Evolutionary conservation across 1,140 invertebrate genomes (phyloP).

Genomic region (Scaptomyza pallida): DNA sequence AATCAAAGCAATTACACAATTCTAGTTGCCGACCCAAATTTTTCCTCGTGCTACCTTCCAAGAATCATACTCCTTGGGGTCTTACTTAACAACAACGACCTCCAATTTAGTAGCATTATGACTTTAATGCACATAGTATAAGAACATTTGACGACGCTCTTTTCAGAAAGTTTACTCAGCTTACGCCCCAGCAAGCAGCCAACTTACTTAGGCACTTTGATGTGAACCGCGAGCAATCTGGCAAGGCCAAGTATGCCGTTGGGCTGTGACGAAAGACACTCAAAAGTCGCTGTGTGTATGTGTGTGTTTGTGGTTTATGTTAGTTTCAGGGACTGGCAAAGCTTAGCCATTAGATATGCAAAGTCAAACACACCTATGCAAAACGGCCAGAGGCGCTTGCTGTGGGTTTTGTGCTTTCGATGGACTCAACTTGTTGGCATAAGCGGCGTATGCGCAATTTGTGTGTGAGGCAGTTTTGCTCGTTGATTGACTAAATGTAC

Average conservation of each 20-base stretch:
- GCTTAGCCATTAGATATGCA: slow-evolving; percentile 62
- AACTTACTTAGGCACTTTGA: slow-evolving; percentile 33
- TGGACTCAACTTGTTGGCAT: slow-evolving; percentile 38
- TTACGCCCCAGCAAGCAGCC: slow-evolving; percentile 21
- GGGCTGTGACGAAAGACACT: not conserved
- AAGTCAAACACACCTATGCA: slow-evolving; percentile 61
- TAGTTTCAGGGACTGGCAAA: slow-evolving; percentile 9
- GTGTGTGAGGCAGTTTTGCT: slow-evolving; percentile 54
- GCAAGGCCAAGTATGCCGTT: slow-evolving; percentile 40
- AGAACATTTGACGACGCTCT: slow-evolving; percentile 1
- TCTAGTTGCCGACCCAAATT: not conserved
- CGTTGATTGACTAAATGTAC: slow-evolving; percentile 65
- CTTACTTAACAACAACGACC: slow-evolving; percentile 23
- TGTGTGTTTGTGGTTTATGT: slow-evolving; percentile 2
- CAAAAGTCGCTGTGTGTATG: slow-evolving; percentile 15
- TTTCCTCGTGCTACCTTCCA: not conserved
- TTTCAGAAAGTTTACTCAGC: slow-evolving; percentile 35
- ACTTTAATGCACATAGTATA: slow-evolving; percentile 21
- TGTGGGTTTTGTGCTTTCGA: slow-evolving; percentile 9
- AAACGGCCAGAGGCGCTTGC: slow-evolving; percentile 22
- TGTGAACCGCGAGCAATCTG: slow-evolving; percentile 20
- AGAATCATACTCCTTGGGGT: not conserved
- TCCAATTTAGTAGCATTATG: slow-evolving; percentile 8
- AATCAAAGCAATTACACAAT: not conserved
- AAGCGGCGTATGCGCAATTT: slow-evolving; percentile 60